A percentile compares a stretch with the other conserved stretches of the same genome.
phyloP scores from a whole-genome alignment of 2,888 invertebrate species.

The Galerucella nymphaeae region DNA sequence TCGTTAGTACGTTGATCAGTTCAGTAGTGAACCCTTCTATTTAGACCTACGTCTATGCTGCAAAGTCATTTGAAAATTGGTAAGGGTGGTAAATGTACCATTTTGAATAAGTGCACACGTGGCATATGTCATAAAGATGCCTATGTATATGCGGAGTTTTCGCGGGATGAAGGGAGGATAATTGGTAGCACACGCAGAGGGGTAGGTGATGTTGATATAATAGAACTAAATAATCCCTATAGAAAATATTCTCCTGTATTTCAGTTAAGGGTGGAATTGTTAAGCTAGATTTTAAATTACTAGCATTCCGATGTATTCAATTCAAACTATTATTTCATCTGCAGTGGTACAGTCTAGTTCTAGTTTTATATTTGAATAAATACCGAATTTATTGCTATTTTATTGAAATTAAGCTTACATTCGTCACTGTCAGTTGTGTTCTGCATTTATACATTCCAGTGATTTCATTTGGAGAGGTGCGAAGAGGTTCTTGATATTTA shows the following conservation, averaged over 20 bases:
- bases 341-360: too few species aligned
- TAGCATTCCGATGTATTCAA: not conserved
- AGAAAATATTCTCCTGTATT: conserved; percentile 12
- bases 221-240: conserved; percentile 16
- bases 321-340: not conserved
- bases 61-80: conserved; percentile 44
- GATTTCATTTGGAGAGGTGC: too few species aligned
- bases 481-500: too few species aligned
- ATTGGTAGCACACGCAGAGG: conserved; percentile 23
- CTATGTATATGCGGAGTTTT: conserved; percentile 37
- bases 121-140: conserved; percentile 51
- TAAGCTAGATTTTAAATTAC: not conserved
- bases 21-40: not conserved
- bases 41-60: conserved; percentile 35
- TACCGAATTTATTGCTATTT: too few species aligned
- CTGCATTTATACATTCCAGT: too few species aligned
- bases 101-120: conserved; percentile 47
- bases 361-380: too few species aligned
- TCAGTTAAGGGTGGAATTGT: conserved; percentile 8
- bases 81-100: conserved; percentile 43
- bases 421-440: too few species aligned
- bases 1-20: not conserved
- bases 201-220: conserved; percentile 20
- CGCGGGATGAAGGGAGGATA: conserved; percentile 15
- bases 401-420: too few species aligned